A percentile compares a stretch with the other conserved stretches of the same genome.
phyloP scores from a whole-genome alignment of 2,888 invertebrate genomes.

The Dorcus parallelipipedus region DNA sequence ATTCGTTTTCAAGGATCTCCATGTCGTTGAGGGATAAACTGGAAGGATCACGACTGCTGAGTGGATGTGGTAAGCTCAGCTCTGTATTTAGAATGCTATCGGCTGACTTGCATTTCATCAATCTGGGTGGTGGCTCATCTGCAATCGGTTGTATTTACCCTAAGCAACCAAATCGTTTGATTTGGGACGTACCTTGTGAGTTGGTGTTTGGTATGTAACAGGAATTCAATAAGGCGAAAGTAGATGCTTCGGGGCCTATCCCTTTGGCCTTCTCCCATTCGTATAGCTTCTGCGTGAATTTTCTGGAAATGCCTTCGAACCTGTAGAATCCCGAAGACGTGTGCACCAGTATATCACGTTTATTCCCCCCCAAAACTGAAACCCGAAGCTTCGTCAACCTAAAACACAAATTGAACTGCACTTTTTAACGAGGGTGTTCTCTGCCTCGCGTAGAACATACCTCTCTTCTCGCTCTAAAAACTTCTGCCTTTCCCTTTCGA shows the following conservation, averaged over 20 bases:
- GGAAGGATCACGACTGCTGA: conserved; percentile 65
- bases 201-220: conserved; percentile 49
- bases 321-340: conserved; percentile 80
- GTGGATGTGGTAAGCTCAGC: conserved; percentile 40
- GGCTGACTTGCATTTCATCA: conserved; percentile 74
- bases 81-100: conserved; percentile 63
- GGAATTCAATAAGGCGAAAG: conserved; percentile 68
- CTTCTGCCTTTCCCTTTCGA: conserved; percentile 61
- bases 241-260: conserved; percentile 81
- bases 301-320: conserved; percentile 82
- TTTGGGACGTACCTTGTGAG: conserved; percentile 27
- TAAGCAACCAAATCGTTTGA: background rate
- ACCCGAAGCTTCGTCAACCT: conserved; percentile 58
- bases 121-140: conserved; percentile 26
- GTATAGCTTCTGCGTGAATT: conserved; percentile 84
- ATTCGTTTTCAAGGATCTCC: conserved; percentile 60
- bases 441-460: conserved; percentile 30
- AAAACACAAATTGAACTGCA: conserved; percentile 8
- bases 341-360: conserved; percentile 74
- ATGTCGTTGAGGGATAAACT: conserved; percentile 72
- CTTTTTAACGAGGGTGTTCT: background rate
- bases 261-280: conserved; percentile 91
- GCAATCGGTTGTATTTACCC: background rate
- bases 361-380: conserved; percentile 54
- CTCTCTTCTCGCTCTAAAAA: conserved; percentile 63